Percentiles rank a stretch among this genome's conserved stretches.
phyloP scores from a whole-genome alignment of 2,888 invertebrate genomes.

The Hofmannophila pseudospretella region DNA sequence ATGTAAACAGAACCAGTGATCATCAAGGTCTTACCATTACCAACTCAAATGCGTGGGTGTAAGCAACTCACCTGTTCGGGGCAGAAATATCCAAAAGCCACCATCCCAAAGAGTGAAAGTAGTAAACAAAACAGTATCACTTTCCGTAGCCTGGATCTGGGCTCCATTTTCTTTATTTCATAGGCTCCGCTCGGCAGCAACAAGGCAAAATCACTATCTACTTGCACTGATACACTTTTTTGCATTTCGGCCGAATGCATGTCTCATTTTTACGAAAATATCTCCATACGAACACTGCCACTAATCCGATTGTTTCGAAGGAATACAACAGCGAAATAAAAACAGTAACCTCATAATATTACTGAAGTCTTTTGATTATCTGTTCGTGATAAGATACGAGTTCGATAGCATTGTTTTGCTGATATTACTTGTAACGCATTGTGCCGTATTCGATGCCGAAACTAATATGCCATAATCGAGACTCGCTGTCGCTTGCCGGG shows the following conservation, averaged over 20 bases:
- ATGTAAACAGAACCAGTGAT: too few relatives aligned
- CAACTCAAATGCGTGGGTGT: slow-evolving; percentile 1
- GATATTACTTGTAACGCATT: slow-evolving; percentile 37
- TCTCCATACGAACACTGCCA: slow-evolving; percentile 41
- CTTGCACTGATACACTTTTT: slow-evolving; percentile 89
- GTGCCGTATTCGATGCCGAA: slow-evolving; percentile 39
- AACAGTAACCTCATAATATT: slow-evolving; percentile 35
- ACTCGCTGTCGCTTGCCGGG: slow-evolving; percentile 2
- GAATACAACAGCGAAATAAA: slow-evolving; percentile 26
- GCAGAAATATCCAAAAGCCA: slow-evolving; percentile 93
- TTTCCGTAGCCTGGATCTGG: slow-evolving; percentile 87
- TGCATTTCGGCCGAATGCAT: slow-evolving; percentile 79
- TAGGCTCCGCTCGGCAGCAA: slow-evolving; percentile 86
- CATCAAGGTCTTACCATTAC: background rate
- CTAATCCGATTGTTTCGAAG: slow-evolving; percentile 35
- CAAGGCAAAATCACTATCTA: slow-evolving; percentile 89
- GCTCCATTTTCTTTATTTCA: slow-evolving; percentile 92
- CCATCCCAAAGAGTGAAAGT: slow-evolving; percentile 89
- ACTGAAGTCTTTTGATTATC: slow-evolving; percentile 18
- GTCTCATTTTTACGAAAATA: slow-evolving; percentile 74
- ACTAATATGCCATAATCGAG: slow-evolving; percentile 34
- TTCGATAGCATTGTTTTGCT: slow-evolving; percentile 49
- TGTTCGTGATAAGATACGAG: slow-evolving; percentile 11
- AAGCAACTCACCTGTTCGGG: slow-evolving; percentile 85
- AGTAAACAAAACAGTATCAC: slow-evolving; percentile 89